Evolutionary conservation across 2,888 invertebrate genomes (phyloP), one percentile per base, ranked within the genome.

Genomic region (Pedicia rivosa): DNA sequence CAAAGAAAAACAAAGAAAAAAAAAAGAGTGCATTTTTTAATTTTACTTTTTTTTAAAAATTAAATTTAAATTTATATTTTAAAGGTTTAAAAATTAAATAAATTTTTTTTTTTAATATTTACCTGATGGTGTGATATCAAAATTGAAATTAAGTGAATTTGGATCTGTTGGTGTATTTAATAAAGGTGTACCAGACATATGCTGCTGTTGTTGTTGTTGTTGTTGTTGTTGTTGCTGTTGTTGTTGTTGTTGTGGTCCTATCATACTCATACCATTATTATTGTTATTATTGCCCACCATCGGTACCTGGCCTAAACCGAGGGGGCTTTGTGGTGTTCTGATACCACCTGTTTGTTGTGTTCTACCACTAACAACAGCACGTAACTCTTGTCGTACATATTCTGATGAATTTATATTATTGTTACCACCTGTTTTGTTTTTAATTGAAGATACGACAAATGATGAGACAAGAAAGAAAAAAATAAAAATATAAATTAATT

Each of bases 371-470:
- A 91, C 88, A 44, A 83, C 78, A 34, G 87, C 86, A 48, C 90
- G 72, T 52, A 92, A 65, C 63, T 90, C 88, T 64, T 91, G 87
- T 53, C 88, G 75, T 48, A 91, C 90, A 63, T 80, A 90, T 64
- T 90, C 90, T 35, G 87, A 83, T 41, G 76, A 72, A 57, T 70
- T 74, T 52, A 68, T 70, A 51, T 66, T 69, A 45, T 59, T 57
- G 51, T 62, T 68, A 46, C 56, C 64, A 41, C 62, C 63, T 50
- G 70, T 73, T 65, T n/a, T n/a, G n/a, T n/a, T n/a, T n/a, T n/a
- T n/a, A n/a, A n/a, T n/a, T n/a, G n/a, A n/a, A n/a, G n/a, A n/a
- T n/a, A n/a, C n/a, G n/a, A n/a, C n/a, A n/a, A n/a, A n/a, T n/a
- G n/a, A n/a, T n/a, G n/a, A n/a, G n/a, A n/a, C n/a, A n/a, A n/a